Evolutionary conservation across 2,797 vertebrate genomes (phyloP), one percentile per base, ranked within the genome.

Genomic region (Ctenochaetus hawaiiensis): DNA sequence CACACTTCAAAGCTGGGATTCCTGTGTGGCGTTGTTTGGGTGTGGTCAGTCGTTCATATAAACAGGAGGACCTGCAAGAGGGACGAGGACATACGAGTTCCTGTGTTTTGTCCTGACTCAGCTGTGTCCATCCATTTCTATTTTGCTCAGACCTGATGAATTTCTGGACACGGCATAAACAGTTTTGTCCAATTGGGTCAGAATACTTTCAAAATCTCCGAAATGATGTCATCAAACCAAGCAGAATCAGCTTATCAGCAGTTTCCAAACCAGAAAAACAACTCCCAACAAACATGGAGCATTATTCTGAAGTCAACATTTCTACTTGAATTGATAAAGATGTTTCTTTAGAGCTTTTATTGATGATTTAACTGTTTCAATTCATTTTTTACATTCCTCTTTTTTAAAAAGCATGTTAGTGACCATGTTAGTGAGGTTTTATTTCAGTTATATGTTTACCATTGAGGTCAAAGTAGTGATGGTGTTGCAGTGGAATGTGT

Each of bases 1-100:
- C 70, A 82, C 77, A 59, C 81, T 84, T 90, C 82, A 88, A 88
- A 93, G 85, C 60, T 12, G 30, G 60, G 59, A 68, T 68, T 74
- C 75, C 64, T 30, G 56, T 67, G 26, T 82, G 56, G 58, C 48
- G 22, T 69, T 86, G 86, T 91, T 91, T 86, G 81, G 83, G 86
- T 91, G 83, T 82, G 83, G 87, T 89, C 76, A 67, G 45, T 30
- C 30, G 8, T 51, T 26, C 78, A 80, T 75, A 83, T 73, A 91
- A 90, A 89, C 84, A 84, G 43, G 17, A 61, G 41, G 74, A 75
- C 49, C 59, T 57, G 73, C 68, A 72, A 72, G 44, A 49, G 22
- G 57, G 67, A 78, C 8, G 34, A 59, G 65, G 49, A 80, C 60
- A 62, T 22, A 34, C 4, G 8, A 57, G 71, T 72, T 57, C 37